Evolutionary conservation across 2,113 vertebrate genomes (phyloP).

Genomic region (Anoura caudifer): DNA sequence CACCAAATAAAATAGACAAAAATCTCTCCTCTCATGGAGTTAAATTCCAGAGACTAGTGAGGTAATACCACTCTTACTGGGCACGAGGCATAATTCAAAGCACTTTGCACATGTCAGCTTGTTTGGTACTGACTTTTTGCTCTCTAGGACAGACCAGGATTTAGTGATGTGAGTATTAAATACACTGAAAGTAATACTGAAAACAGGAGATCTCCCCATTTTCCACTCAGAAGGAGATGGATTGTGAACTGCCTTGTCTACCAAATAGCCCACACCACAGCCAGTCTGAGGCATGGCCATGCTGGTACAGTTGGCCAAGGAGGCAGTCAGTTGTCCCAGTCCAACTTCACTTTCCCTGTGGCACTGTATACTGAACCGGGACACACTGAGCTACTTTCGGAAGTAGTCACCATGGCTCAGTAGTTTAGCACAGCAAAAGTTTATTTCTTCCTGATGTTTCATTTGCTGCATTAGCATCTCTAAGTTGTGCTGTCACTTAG

Average conservation of each 20-base stretch:
- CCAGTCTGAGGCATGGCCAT: neutral
- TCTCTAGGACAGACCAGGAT: neutral
- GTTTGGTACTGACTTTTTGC: neutral
- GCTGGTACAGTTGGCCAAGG: neutral
- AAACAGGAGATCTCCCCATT: neutral
- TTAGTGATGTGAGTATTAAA: neutral
- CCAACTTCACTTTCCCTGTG: neutral
- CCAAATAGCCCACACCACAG: neutral
- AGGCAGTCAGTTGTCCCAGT: neutral
- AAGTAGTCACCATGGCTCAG: neutral
- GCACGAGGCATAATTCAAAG: neutral
- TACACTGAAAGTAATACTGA: neutral
- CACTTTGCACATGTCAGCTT: neutral
- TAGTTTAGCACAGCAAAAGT: neutral
- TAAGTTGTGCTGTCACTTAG: neutral
- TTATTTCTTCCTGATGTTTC: neutral
- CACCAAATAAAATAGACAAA: slow-evolving; percentile 10
- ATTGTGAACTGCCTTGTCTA: neutral
- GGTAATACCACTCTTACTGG: neutral
- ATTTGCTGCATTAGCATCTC: neutral
- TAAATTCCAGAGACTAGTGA: neutral
- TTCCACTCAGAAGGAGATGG: neutral
- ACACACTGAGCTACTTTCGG: neutral
- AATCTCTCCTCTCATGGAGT: neutral
- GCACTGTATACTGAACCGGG: neutral